phyloP scores from a whole-genome alignment of 2,888 invertebrate species.

The Spisula solida region DNA sequence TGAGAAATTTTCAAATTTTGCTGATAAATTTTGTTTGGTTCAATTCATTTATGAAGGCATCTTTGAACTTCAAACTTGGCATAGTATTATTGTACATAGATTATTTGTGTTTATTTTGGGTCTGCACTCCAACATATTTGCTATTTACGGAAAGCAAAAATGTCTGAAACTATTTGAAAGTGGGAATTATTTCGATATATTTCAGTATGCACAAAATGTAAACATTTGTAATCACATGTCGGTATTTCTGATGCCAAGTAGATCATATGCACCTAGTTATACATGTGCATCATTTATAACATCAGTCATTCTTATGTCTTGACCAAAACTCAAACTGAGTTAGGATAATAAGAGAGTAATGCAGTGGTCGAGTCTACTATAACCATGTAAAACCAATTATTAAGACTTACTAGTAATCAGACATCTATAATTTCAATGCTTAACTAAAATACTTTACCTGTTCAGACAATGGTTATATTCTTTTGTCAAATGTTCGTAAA shows the following conservation, averaged over 20 bases:
- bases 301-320: neutral
- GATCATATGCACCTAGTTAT: neutral
- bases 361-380: too few relatives aligned
- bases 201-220: constrained; percentile 7
- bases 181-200: neutral
- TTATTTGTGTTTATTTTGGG: constrained; percentile 25
- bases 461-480: too few relatives aligned
- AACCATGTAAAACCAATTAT: too few relatives aligned
- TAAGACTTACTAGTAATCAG: too few relatives aligned
- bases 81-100: constrained; percentile 7
- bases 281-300: too few relatives aligned
- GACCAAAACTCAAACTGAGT: neutral
- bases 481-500: too few relatives aligned
- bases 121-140: neutral
- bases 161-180: neutral
- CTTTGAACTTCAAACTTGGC: constrained; percentile 19
- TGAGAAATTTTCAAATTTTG: constrained; percentile 21
- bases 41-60: constrained; percentile 21
- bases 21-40: constrained; percentile 19
- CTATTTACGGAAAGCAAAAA: constrained; percentile 14
- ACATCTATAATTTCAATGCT: too few relatives aligned
- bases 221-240: constrained; percentile 13
- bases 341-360: too few relatives aligned
- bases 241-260: neutral
- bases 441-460: too few relatives aligned